Evolutionary conservation across 2,888 invertebrate genomes (phyloP).

Genomic region (Rhorus exstirpatorius): DNA sequence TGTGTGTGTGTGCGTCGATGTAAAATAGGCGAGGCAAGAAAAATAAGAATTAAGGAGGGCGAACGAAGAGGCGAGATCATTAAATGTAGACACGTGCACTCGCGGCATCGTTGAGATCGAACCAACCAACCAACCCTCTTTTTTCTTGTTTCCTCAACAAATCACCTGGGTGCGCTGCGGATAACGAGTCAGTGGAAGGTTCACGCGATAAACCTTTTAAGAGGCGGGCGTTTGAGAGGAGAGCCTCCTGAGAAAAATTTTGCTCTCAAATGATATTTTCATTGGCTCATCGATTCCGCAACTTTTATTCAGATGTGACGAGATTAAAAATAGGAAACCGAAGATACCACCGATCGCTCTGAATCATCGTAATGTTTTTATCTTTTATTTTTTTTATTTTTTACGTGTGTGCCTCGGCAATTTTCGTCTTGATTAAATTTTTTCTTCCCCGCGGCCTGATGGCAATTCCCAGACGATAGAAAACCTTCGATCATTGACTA

Average conservation of each 20-base stretch:
- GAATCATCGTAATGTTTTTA: neutral
- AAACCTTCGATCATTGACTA: constrained; percentile 60
- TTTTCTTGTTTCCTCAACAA: constrained; percentile 14
- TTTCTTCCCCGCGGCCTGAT: neutral
- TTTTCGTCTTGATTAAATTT: constrained; percentile 28
- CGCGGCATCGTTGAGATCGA: constrained; percentile 22
- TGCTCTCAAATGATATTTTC: neutral
- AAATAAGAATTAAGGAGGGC: constrained; percentile 10
- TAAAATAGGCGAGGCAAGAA: constrained; percentile 32
- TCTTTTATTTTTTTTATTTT: too few species aligned
- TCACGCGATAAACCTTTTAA: constrained; percentile 22
- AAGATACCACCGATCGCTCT: neutral
- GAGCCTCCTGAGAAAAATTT: neutral
- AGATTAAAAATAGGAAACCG: neutral
- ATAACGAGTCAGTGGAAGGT: constrained; percentile 35
- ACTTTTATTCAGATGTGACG: neutral
- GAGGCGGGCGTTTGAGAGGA: constrained; percentile 2
- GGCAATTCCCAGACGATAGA: constrained; percentile 48
- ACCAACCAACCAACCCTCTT: constrained; percentile 14
- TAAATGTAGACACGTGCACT: constrained; percentile 47
- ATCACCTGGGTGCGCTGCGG: constrained; percentile 16
- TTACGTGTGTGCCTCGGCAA: neutral
- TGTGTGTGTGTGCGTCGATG: too few species aligned
- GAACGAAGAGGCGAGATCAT: constrained; percentile 43
- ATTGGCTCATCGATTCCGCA: neutral